phyloP scores from a whole-genome alignment of 2,888 invertebrate species.

The Callyntrura guangdongensis region DNA sequence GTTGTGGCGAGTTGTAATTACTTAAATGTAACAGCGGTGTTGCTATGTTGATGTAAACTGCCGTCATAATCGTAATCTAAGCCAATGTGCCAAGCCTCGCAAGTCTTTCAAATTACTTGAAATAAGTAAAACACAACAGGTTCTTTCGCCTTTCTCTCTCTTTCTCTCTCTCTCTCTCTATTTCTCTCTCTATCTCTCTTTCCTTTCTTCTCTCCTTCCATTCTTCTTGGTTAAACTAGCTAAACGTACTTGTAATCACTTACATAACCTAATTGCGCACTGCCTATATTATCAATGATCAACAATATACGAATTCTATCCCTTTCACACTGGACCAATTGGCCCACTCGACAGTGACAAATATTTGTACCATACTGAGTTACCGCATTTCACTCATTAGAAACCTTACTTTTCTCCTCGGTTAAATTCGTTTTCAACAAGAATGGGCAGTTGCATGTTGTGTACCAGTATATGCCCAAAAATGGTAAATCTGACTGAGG shows the following conservation, averaged over 20 bases:
- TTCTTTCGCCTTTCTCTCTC: constrained; percentile 74
- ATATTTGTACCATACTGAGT: background rate
- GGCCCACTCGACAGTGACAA: constrained; percentile 17
- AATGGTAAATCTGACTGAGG: no score
- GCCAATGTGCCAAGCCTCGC: constrained; percentile 46
- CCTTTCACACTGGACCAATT: background rate
- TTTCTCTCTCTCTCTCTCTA: constrained; percentile 68
- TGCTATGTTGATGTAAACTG: no score
- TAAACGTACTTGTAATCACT: constrained; percentile 4
- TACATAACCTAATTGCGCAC: constrained; percentile 40
- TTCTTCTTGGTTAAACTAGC: constrained; percentile 26
- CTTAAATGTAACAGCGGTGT: background rate
- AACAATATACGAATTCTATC: constrained; percentile 7
- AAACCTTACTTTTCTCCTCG: constrained; percentile 16
- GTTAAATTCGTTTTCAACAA: background rate
- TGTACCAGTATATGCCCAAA: no score
- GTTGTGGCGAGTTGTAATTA: background rate
- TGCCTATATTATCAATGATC: constrained; percentile 37
- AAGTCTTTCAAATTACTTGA: constrained; percentile 47
- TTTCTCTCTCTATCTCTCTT: constrained; percentile 52
- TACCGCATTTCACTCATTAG: background rate
- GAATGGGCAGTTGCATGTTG: background rate
- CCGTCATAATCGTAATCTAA: constrained; percentile 3
- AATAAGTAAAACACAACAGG: constrained; percentile 19
- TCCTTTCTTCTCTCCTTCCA: constrained; percentile 35